Conservation (phyloP, 2,797 vertebrate genomes). For the Sebastes ruberrimus region DNA sequence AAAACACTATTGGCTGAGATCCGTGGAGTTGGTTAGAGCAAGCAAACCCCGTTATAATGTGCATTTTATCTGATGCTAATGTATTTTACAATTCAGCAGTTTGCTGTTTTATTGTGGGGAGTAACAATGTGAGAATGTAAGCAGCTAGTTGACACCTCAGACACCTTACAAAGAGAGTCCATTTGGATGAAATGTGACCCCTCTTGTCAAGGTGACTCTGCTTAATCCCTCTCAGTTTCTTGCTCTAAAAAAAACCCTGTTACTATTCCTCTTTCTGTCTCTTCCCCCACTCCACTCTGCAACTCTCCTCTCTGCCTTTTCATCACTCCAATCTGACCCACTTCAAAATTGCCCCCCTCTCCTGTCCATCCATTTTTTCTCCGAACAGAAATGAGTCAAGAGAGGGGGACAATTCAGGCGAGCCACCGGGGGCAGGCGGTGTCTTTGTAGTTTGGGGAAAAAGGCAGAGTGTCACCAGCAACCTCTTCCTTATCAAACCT, state of each 20-base stretch:
- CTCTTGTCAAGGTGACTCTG: slow-evolving; percentile 35
- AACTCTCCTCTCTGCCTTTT: slow-evolving; percentile 6
- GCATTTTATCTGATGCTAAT: neutral
- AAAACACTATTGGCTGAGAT: slow-evolving; percentile 19
- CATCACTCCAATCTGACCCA: slow-evolving; percentile 24
- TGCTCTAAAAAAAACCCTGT: neutral
- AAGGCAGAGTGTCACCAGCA: slow-evolving; percentile 57
- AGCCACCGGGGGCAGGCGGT: slow-evolving; percentile 33
- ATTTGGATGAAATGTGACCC: slow-evolving; percentile 22
- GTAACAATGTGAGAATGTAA: neutral
- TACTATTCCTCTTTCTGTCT: neutral
- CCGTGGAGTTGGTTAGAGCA: neutral
- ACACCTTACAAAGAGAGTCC: neutral
- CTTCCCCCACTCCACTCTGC: slow-evolving; percentile 15
- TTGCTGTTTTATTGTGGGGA: neutral
- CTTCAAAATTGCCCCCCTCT: slow-evolving; percentile 19
- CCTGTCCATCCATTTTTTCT: slow-evolving; percentile 16
- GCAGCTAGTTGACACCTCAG: neutral
- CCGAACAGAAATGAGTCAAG: slow-evolving; percentile 40
- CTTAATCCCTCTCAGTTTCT: slow-evolving; percentile 22
- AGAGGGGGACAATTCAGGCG: slow-evolving; percentile 35
- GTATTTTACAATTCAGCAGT: slow-evolving; percentile 1
- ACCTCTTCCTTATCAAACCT: slow-evolving; percentile 65
- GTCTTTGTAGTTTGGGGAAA: slow-evolving; percentile 58
- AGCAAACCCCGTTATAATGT: slow-evolving; percentile 2